Base-by-base conservation (phyloP, 2,113 vertebrate genomes). In the Lophius piscatorius region DNA sequence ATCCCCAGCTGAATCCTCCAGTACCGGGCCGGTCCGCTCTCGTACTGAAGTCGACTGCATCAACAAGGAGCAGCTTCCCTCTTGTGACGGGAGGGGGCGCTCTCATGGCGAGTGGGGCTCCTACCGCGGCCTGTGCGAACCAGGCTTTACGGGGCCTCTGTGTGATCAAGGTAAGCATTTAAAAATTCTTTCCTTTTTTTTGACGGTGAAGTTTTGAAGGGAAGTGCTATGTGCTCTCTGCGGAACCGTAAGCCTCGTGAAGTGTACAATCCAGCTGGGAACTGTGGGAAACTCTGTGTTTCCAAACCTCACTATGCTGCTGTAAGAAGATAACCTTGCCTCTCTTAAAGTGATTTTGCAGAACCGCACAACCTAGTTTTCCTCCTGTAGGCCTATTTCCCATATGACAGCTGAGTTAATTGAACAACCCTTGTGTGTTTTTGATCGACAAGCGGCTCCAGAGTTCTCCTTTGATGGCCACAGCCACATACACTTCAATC, bases 381-480 rank as follows among this genome's bases (percentile, higher is more conserved):
- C 26, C 31, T 41, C 5, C 1, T 13, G 5, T 14, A n/a, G n/a
- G n/a, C n/a, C n/a, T n/a, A 39, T 76, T 63, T 80, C 57, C 41
- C 51, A 22, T 4, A 26, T 69, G 81, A 81, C 82, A 67, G 70
- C 63, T 45, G 49, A 66, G 74, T 63, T 76, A 76, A 83, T 64
- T 76, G 36, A 77, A 82, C 70, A 71, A 58, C 66, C 38, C 47
- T 48, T 75, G 41, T 83, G 45, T 80, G 44, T 70, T 56, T 84
- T 55, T 85, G 65, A 82, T 74, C 78, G 76, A 70, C 66, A 94
- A 87, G 94, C 66, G 73, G 88, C 89, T 59, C 86, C 88, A 17
- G 93, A 94, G 70, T 92, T 92, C 34, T 92, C 82, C 16, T 95
- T 95, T 34, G 92, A 92, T 35, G 85, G 91, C 2, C 91, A 92